Evolutionary conservation across 2,797 vertebrate genomes (phyloP).

Genomic region (Lutjanus argentimaculatus): DNA sequence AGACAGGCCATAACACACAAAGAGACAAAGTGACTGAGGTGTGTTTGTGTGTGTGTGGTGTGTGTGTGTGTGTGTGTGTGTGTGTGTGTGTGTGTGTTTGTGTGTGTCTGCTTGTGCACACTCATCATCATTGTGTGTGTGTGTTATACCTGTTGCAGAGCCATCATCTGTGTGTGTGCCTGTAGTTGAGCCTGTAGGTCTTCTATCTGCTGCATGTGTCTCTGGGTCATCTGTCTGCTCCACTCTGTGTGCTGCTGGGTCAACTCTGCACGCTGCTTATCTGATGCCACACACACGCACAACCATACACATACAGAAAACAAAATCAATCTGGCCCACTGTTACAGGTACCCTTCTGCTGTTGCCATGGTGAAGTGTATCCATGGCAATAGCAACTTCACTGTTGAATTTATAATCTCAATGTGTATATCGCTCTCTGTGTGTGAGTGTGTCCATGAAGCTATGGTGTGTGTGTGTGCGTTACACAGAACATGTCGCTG

Average conservation of each 20-base stretch:
- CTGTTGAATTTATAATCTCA: conserved; percentile 75
- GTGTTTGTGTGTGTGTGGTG: conserved; percentile 28
- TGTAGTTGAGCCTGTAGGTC: conserved; percentile 89
- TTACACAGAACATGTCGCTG: conserved; percentile 11
- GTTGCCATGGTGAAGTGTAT: conserved; percentile 84
- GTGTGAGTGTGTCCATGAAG: conserved; percentile 35
- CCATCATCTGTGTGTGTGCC: conserved; percentile 88
- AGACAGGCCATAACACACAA: not conserved
- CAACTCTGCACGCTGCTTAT: conserved; percentile 91
- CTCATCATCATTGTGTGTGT: conserved; percentile 14
- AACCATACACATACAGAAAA: conserved; percentile 44
- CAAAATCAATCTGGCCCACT: conserved; percentile 66
- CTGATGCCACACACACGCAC: conserved; percentile 72
- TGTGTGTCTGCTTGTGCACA: conserved; percentile 21
- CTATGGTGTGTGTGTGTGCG: conserved; percentile 2
- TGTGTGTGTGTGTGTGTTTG: conserved; percentile 29
- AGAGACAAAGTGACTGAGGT: conserved; percentile 14
- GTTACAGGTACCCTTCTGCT: conserved; percentile 75
- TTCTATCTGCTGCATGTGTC: conserved; percentile 93
- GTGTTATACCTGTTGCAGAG: conserved; percentile 85
- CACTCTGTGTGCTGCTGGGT: conserved; percentile 90
- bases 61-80: conserved; percentile 39
- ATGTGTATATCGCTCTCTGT: conserved; percentile 47
- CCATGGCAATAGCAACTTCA: conserved; percentile 81
- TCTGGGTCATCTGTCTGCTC: conserved; percentile 88